phyloP scores from a whole-genome alignment of 2,113 vertebrate genomes.

The Plecturocebus donacophilus region DNA sequence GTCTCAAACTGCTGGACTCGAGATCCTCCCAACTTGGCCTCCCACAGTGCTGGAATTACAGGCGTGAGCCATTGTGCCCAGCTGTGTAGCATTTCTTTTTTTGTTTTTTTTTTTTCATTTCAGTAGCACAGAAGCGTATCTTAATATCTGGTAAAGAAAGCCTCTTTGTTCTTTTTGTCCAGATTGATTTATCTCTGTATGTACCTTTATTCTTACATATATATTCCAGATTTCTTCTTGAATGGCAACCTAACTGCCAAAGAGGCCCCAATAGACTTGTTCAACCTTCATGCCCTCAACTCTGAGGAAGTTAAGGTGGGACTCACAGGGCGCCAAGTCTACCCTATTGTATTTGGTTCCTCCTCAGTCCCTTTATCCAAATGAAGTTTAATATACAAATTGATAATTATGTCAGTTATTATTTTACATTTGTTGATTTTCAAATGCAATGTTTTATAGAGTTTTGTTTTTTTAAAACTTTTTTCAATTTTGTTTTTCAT shows the following conservation, averaged over 20 bases:
- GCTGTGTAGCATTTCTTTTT: neutral
- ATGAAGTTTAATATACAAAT: neutral
- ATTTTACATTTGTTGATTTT: neutral
- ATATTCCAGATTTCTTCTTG: neutral
- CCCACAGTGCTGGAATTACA: too few relatives aligned
- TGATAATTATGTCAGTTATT: slow-evolving; percentile 9
- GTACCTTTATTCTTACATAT: neutral
- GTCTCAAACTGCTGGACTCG: too few relatives aligned
- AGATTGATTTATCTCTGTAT: neutral
- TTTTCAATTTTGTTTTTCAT: neutral
- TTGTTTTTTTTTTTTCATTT: too few relatives aligned
- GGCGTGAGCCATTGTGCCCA: too few relatives aligned
- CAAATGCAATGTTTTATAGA: neutral
- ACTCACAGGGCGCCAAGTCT: neutral
- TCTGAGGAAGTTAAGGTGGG: neutral
- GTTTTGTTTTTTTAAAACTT: neutral
- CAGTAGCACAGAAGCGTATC: neutral
- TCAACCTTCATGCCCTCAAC: neutral
- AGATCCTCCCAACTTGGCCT: too few relatives aligned
- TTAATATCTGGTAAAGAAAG: neutral
- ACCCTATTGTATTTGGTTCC: neutral
- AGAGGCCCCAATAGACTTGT: neutral
- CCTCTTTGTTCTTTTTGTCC: neutral
- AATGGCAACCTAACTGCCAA: neutral
- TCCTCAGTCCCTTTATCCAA: neutral